Percentiles rank a stretch among this genome's conserved stretches.
phyloP scores from a whole-genome alignment of 2,113 vertebrate genomes.

The Caretta caretta region DNA sequence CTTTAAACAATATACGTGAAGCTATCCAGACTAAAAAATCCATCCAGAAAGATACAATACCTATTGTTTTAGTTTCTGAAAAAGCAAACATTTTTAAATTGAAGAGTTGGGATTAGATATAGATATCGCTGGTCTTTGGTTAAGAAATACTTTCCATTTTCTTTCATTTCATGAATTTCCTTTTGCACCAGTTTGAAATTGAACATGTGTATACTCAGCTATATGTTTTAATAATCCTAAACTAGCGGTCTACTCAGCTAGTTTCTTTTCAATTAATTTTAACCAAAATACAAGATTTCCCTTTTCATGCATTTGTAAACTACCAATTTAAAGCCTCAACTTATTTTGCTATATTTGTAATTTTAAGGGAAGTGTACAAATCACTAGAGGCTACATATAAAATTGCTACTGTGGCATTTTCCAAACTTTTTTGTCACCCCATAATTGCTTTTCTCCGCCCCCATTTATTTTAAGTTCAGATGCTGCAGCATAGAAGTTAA shows the following conservation, averaged over 20 bases:
- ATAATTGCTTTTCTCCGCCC: constrained; percentile 9
- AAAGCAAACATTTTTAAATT: not conserved
- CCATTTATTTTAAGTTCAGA: not conserved
- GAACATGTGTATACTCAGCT: not conserved
- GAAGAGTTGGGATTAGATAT: not conserved
- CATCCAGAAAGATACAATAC: not conserved
- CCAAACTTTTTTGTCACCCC: not conserved
- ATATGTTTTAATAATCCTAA: not conserved
- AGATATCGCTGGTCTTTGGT: not conserved
- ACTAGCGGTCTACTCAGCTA: not conserved
- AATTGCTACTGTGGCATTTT: not conserved
- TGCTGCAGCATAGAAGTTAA: not conserved
- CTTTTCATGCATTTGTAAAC: not conserved
- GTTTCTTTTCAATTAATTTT: not conserved
- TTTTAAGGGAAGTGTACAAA: not conserved
- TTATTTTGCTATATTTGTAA: constrained; percentile 14
- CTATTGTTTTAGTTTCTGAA: not conserved
- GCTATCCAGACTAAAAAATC: not conserved
- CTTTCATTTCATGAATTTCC: not conserved
- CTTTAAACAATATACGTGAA: not conserved
- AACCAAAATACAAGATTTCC: not conserved
- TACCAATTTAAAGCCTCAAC: not conserved
- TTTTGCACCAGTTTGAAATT: not conserved
- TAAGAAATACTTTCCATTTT: not conserved
- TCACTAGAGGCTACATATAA: not conserved